Conservation (phyloP, 1,140 invertebrate genomes). For the Agrypnia vestita region DNA sequence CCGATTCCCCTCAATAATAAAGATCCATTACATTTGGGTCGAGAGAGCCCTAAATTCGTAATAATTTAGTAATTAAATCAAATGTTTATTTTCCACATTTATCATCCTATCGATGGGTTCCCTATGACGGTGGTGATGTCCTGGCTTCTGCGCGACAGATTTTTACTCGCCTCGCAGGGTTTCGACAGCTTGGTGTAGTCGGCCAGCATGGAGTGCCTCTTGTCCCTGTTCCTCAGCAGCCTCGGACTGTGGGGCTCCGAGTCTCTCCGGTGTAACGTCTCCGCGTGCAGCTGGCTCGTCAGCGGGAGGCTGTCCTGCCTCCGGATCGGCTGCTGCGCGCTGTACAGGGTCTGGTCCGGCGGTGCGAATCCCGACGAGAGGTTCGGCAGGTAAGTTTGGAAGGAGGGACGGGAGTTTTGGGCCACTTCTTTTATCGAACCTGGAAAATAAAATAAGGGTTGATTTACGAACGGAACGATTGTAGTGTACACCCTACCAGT, state of each 20-base stretch:
- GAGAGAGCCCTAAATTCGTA: no score
- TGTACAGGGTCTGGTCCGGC: slow-evolving; percentile 61
- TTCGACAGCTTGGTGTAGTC: slow-evolving; percentile 67
- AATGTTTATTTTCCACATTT: no score
- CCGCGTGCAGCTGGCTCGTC: slow-evolving; percentile 32
- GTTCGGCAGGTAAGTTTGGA: slow-evolving; percentile 71
- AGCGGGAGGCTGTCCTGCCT: slow-evolving; percentile 62
- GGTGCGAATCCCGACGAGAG: slow-evolving; percentile 64
- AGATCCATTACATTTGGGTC: no score
- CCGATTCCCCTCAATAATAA: no score
- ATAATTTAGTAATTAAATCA: no score
- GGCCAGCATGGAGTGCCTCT: slow-evolving; percentile 69
- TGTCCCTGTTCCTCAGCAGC: slow-evolving; percentile 66
- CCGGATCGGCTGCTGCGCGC: slow-evolving; percentile 62
- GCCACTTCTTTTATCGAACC: slow-evolving; percentile 80
- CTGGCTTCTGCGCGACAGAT: slow-evolving; percentile 65
- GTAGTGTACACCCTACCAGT: no score
- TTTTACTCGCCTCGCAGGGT: slow-evolving; percentile 64
- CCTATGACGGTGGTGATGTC: slow-evolving; percentile 66
- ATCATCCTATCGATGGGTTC: slow-evolving; percentile 70
- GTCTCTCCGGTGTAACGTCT: slow-evolving; percentile 64
- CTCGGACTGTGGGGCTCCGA: slow-evolving; percentile 69
- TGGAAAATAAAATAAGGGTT: slow-evolving; percentile 29
- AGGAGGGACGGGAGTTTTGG: slow-evolving; percentile 68
- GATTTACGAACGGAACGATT: no score